A percentile compares a stretch with the other conserved stretches of the same genome.
phyloP scores from a whole-genome alignment of 2,797 vertebrate genomes.

The Oreochromis grahami region DNA sequence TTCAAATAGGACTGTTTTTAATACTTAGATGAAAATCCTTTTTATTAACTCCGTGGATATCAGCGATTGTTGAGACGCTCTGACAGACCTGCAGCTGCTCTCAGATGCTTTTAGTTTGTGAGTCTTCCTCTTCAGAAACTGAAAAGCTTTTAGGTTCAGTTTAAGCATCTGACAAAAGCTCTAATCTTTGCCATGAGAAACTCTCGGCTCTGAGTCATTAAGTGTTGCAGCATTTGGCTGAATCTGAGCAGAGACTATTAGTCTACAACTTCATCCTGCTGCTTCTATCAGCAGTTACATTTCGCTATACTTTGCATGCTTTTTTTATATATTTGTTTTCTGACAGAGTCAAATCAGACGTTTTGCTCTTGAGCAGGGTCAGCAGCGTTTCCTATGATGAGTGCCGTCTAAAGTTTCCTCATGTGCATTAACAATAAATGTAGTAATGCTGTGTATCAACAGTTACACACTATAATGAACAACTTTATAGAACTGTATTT shows the following conservation, averaged over 20 bases:
- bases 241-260: neutral
- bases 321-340: too few relatives aligned
- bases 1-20: neutral
- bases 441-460: rapidly evolving
- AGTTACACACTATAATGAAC: neutral
- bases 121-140: neutral
- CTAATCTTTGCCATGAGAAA: neutral
- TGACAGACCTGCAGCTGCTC: neutral
- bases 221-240: neutral
- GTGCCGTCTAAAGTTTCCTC: neutral
- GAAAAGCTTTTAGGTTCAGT: neutral
- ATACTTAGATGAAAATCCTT: neutral
- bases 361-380: neutral
- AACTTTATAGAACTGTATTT: rapidly evolving
- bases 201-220: neutral
- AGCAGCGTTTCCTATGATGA: neutral
- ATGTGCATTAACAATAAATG: neutral
- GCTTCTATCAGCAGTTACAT: neutral
- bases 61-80: neutral
- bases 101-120: neutral
- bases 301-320: neutral
- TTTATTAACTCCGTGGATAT: neutral
- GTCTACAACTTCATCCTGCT: rapidly evolving
- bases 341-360: too few relatives aligned
- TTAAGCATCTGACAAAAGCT: neutral